Base-by-base conservation (phyloP, 2,888 invertebrate genomes). In the Lordiphosa fenestrarum region DNA sequence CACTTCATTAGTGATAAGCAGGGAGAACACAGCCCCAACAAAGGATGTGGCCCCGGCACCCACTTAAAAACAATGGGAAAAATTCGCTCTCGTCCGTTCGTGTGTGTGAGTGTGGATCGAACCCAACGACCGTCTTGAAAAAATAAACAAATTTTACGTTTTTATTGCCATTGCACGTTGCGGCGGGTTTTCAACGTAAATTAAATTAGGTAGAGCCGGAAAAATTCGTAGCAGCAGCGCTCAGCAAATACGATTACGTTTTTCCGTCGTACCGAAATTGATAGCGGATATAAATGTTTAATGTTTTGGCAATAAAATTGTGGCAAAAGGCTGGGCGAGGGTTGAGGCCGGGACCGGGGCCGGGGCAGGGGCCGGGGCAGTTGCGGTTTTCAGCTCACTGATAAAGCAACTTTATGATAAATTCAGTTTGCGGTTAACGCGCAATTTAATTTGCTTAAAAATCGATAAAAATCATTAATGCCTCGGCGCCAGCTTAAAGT, bases 261-360 rank as follows among this genome's bases (percentile, higher is more conserved):
- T 58, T 61, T 64, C 56, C 82, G 64, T 67, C 75, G 63, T 69
- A 55, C 69, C 74, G 73, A 69, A 81, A 81, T 81, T 81, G 80
- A 81, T 81, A 81, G 80, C 80, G 84, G 73, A 81, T 81, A 84
- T 81, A 81, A 81, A 81, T 81, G 82, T 81, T 81, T 81, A 84
- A 81, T 81, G 80, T 81, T 77, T 81, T 66, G 84, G 84, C 84
- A 81, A 81, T 81, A 84, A 81, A 62, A 84, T 74, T 69, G 64
- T 58, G 65, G 66, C 71, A 38, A 70, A 69, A 57, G 73, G 73
- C 59, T 74, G 56, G 42, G 9, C 13, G 12, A 15, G 15, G 15
- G n/a, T n/a, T n/a, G n/a, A n/a, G n/a, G n/a, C n/a, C n/a, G n/a
- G n/a, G n/a, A n/a, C n/a, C 36, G 15, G 5, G 6, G 10, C 23